A percentile compares a stretch with the other conserved stretches of the same genome.
phyloP scores from a whole-genome alignment of 1,140 invertebrate genomes.

The Pseudomyrmex cubaensis region DNA sequence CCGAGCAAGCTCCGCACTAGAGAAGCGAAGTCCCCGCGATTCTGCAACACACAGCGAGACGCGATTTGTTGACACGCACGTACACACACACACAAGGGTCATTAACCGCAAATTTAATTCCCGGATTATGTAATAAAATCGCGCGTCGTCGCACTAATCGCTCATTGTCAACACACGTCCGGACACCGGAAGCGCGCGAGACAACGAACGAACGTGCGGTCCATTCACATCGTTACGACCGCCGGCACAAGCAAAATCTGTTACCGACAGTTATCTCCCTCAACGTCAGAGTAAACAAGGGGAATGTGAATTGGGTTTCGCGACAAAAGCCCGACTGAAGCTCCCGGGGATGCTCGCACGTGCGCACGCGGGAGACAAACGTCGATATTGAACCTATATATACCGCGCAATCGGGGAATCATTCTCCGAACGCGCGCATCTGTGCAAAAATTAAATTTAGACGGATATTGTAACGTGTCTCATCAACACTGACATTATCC shows the following conservation, averaged over 20 bases:
- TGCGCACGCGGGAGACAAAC: constrained; percentile 38
- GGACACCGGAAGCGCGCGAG: constrained; percentile 62
- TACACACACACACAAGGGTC: no score
- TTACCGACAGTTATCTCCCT: constrained; percentile 67
- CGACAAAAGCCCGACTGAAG: constrained; percentile 41
- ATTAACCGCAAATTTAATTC: not conserved
- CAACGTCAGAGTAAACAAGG: constrained; percentile 69
- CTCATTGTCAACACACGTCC: constrained; percentile 81
- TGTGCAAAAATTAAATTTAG: constrained; percentile 44
- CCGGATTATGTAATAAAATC: not conserved
- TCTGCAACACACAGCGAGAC: constrained; percentile 75
- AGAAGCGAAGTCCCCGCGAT: constrained; percentile 85
- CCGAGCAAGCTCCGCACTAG: constrained; percentile 88
- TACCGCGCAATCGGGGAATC: constrained; percentile 10
- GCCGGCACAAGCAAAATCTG: constrained; percentile 55
- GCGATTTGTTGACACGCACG: no score
- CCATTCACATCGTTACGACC: constrained; percentile 59
- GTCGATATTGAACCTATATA: constrained; percentile 31
- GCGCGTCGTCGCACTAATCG: constrained; percentile 41
- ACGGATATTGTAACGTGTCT: not conserved
- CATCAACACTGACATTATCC: not conserved
- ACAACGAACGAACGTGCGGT: constrained; percentile 56
- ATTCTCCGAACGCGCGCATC: constrained; percentile 22
- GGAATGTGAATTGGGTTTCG: constrained; percentile 68
- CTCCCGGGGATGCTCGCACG: constrained; percentile 17